A percentile compares a stretch with the other conserved stretches of the same genome.
Conservation (phyloP, 2,888 invertebrate species). For the Prenolepis imparis region DNA sequence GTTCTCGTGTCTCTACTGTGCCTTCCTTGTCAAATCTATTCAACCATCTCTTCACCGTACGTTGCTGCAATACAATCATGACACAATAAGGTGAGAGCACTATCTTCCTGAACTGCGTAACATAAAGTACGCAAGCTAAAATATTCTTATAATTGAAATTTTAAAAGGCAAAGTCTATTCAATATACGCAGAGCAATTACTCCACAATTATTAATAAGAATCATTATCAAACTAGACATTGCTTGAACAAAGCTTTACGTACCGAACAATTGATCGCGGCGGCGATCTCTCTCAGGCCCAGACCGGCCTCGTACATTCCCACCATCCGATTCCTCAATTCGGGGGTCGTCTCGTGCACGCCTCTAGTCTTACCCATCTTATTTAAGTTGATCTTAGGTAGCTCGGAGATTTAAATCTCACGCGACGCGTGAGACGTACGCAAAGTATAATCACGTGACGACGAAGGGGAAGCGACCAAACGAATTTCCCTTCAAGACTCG, state of each 20-base stretch:
- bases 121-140: not conserved
- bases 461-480: slow-evolving; percentile 62
- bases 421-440: slow-evolving; percentile 75
- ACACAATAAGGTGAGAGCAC: not conserved
- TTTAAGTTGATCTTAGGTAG: slow-evolving; percentile 20
- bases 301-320: slow-evolving; percentile 85
- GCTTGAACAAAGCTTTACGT: slow-evolving; percentile 45
- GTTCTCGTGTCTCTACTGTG: slow-evolving; percentile 83
- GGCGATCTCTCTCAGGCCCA: slow-evolving; percentile 84
- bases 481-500: slow-evolving; percentile 23
- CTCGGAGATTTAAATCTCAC: slow-evolving; percentile 75
- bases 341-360: slow-evolving; percentile 85
- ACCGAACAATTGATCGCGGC: slow-evolving; percentile 85
- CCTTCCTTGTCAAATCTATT: slow-evolving; percentile 85
- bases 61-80: slow-evolving; percentile 79
- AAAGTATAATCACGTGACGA: slow-evolving; percentile 78
- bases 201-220: not conserved
- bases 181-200: not conserved
- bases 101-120: not conserved
- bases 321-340: slow-evolving; percentile 85
- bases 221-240: not conserved
- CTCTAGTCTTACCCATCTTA: slow-evolving; percentile 85
- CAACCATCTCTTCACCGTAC: slow-evolving; percentile 85
- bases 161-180: not conserved
- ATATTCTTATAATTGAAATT: not conserved